These are phyloP conservation scores for Popillia japonica DNA, from an alignment of 1,140 invertebrate genomes.

Conservation along the genomic window DNA sequence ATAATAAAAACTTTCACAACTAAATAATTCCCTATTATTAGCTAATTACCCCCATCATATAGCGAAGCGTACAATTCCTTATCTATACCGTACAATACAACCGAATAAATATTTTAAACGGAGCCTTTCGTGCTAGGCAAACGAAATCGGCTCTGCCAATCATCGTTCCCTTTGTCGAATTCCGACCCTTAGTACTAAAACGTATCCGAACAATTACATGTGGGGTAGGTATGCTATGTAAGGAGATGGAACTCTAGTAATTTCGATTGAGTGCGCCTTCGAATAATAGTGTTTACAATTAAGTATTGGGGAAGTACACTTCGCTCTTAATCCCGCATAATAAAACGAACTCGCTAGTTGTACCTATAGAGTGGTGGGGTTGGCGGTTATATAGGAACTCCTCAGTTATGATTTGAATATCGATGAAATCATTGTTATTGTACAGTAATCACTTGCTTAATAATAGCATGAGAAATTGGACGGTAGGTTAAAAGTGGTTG, in stretches of 20 bases:
- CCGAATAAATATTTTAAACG: background rate
- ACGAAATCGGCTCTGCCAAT: background rate
- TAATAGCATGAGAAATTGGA: too few species aligned
- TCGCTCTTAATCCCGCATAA: background rate
- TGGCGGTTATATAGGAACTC: background rate
- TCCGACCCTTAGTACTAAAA: background rate
- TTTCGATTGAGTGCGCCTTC: background rate
- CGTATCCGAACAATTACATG: background rate
- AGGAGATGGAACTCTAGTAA: background rate
- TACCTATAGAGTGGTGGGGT: background rate
- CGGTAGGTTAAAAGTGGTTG: too few species aligned
- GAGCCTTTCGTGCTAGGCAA: background rate
- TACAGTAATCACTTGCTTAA: too few species aligned
- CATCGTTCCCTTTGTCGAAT: background rate
- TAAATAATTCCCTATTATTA: conserved; percentile 6
- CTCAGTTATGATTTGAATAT: background rate
- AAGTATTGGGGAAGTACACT: conserved; percentile 5
- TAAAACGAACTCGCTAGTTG: background rate
- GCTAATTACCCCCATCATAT: conserved; percentile 4
- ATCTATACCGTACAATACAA: background rate
- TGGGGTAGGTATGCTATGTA: background rate
- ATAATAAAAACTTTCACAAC: conserved; percentile 3
- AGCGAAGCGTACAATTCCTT: background rate
- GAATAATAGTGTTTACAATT: conserved; percentile 7
- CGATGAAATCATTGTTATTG: background rate